Evolutionary conservation across 2,113 vertebrate genomes (phyloP), one percentile per base, ranked within the genome.

Genomic region (Shinisaurus crocodilurus): DNA sequence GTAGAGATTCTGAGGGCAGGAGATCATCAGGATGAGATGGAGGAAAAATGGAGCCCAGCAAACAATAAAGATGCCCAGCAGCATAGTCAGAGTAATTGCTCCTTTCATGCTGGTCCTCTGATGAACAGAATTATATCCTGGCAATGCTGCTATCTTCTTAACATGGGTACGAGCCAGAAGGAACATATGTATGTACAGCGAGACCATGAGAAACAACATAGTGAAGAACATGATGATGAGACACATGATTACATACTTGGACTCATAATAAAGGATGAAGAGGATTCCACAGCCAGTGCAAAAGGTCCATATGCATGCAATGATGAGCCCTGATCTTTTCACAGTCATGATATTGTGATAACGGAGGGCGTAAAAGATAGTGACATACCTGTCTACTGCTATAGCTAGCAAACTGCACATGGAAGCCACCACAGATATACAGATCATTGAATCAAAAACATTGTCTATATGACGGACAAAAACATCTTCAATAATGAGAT

Each of bases 41-140:
- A 99, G 98, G 93, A 99, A 99, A 96, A 99, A 99, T 0, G 98
- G 99, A 27, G 98, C 98, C 99, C 99, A 99, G 94, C 99, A 99
- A 83, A 99, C 96, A 15, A 99, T 98, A 95, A 99, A 99, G 90
- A 99, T 98, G 4, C 99, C 99, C 32, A 99, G 97, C 80, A 99
- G 96, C 95, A 99, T 98, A 87, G 98, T 98, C 85, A 99, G 96
- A 29, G 98, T 99, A 94, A 99, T 97, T 32, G 98, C 98, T 0
- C 98, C 98, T 95, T 98, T 98, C 98, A 99, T 97, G 96, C 98
- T 98, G 92, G 98, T 97, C 82, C 97, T 97, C 94, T 98, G 98
- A 92, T 97, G 96, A 92, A 98, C 96, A 27, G 98, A 98, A 91
- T 97, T 97, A 92, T 97, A 98, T 32, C 98, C 97, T 0, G 98